Evolutionary conservation across 2,797 vertebrate genomes (phyloP).

Genomic region (Chiropotes sagulatus): DNA sequence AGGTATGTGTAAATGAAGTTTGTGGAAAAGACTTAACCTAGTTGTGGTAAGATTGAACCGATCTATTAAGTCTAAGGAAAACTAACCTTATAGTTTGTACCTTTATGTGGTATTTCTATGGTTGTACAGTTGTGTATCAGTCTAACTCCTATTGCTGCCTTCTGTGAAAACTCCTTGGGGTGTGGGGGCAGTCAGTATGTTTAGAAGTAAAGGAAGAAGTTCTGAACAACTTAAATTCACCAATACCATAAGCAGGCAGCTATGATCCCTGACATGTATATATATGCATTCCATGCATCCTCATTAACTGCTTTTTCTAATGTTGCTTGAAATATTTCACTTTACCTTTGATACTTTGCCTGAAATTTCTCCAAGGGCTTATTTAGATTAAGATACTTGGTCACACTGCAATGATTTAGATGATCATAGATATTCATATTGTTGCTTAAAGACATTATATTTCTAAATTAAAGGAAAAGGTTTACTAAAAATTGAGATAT

Average conservation of each 20-base stretch:
- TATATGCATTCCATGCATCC: not conserved
- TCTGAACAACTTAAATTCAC: not conserved
- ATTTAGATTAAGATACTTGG: not conserved
- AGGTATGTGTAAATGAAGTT: conserved; percentile 77
- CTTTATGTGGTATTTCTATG: not conserved
- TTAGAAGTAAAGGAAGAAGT: conserved; percentile 18
- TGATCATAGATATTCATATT: not conserved
- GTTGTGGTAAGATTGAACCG: not conserved
- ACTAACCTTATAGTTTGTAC: not conserved
- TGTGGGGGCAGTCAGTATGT: not conserved
- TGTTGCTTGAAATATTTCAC: not conserved
- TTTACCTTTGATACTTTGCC: not conserved
- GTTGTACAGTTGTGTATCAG: not conserved
- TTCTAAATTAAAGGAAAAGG: conserved; percentile 19
- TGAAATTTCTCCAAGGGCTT: conserved; percentile 19
- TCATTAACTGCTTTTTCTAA: not conserved
- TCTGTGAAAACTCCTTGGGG: not conserved
- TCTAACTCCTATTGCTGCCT: not conserved
- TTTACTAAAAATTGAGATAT: conserved; percentile 19
- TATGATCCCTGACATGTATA: not conserved
- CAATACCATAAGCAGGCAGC: not conserved
- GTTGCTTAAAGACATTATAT: not conserved
- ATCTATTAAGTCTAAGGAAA: conserved; percentile 3
- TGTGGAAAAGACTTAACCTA: not conserved
- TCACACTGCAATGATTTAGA: not conserved